Percentiles rank a stretch among this genome's conserved stretches.
These are phyloP conservation scores for Drosophila biarmipes DNA, from an alignment of 1,140 invertebrate species.

Conservation along the genomic window DNA sequence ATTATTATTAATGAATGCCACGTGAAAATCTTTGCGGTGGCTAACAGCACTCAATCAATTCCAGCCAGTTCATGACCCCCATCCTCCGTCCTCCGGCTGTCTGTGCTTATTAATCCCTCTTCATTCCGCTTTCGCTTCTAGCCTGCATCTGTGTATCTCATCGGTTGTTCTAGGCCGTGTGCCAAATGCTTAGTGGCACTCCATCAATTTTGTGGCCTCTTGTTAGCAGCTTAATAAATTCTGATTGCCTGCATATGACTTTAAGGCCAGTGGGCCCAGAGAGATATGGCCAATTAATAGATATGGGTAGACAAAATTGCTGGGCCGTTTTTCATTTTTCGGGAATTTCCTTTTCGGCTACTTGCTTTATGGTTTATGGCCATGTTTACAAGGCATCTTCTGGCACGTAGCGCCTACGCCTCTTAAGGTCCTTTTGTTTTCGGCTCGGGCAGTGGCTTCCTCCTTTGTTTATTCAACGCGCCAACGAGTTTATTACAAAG, in stretches of 20 bases:
- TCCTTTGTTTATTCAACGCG: conserved; percentile 70
- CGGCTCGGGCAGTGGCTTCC: conserved; percentile 58
- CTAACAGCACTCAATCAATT: conserved; percentile 75
- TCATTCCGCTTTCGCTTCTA: background rate
- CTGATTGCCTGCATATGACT: conserved; percentile 33
- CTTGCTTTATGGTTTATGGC: conserved; percentile 73
- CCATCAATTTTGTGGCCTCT: conserved; percentile 41
- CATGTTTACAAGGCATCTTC: conserved; percentile 72
- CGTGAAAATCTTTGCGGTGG: conserved; percentile 76
- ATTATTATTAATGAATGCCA: conserved; percentile 82
- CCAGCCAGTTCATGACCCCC: conserved; percentile 30
- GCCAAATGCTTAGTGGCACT: conserved; percentile 25
- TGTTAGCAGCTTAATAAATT: conserved; percentile 40
- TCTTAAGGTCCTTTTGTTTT: conserved; percentile 75
- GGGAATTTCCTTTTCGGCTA: conserved; percentile 32
- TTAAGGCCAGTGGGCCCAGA: background rate
- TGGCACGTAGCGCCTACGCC: conserved; percentile 67
- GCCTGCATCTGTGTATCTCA: background rate
- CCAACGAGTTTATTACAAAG: conserved; percentile 77
- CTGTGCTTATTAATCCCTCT: conserved; percentile 22
- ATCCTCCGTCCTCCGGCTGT: background rate
- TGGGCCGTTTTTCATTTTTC: conserved; percentile 63
- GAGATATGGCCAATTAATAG: conserved; percentile 15
- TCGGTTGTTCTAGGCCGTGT: conserved; percentile 21
- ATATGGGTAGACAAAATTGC: conserved; percentile 12